Evolutionary conservation across 2,113 vertebrate genomes (phyloP).

Genomic region (Trachemys scripta): DNA sequence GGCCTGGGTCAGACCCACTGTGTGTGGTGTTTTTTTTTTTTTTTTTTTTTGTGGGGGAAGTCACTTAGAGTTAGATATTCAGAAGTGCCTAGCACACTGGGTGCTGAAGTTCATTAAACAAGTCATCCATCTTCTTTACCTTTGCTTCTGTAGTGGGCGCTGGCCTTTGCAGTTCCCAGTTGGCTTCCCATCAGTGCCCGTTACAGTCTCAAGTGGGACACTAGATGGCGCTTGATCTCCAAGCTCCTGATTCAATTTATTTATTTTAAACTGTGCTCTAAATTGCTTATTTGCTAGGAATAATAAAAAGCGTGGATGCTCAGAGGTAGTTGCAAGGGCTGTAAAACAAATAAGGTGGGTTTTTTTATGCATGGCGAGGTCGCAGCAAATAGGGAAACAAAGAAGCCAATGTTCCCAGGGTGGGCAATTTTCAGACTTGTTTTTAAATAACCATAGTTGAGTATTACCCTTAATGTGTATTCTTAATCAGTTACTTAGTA

Average conservation of each 20-base stretch:
- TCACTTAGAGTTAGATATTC: neutral
- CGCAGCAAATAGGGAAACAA: neutral
- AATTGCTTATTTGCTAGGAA: neutral
- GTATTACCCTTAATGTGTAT: neutral
- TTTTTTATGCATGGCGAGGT: neutral
- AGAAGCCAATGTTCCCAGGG: neutral
- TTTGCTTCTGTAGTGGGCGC: neutral
- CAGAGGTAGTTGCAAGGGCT: neutral
- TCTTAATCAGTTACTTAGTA: neutral
- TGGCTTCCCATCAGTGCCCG: neutral
- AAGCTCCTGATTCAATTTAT: neutral
- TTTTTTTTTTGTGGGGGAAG: neutral
- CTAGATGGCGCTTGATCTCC: neutral
- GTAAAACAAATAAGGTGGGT: neutral
- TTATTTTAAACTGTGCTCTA: neutral
- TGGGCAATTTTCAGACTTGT: neutral
- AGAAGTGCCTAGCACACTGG: neutral
- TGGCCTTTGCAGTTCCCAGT: neutral
- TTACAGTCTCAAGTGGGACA: neutral
- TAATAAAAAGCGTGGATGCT: neutral
- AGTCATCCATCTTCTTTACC: neutral
- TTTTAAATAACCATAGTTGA: neutral
- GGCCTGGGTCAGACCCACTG: neutral
- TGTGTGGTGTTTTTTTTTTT: no score
- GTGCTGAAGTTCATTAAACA: neutral